A percentile compares a stretch with the other conserved stretches of the same genome.
Evolutionary conservation across 1,140 invertebrate genomes (phyloP).

Genomic region (Cryptotermes secundus): DNA sequence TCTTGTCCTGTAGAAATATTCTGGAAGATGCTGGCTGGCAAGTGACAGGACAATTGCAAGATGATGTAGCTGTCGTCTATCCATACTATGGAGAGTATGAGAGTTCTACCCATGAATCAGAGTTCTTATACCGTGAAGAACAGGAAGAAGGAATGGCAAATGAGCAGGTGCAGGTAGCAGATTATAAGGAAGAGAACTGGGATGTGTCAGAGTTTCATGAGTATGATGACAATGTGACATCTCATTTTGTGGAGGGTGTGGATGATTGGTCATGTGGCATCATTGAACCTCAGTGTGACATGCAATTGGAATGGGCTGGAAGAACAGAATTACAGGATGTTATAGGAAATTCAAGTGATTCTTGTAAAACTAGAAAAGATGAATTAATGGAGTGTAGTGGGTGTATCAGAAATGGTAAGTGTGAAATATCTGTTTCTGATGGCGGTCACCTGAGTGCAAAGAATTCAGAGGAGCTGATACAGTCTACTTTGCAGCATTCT

Average conservation of each 20-base stretch:
- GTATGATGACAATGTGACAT: too few species aligned
- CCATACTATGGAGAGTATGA: not conserved
- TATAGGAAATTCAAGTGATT: too few species aligned
- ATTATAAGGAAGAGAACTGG: not conserved
- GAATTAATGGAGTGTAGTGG: too few species aligned
- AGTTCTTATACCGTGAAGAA: not conserved
- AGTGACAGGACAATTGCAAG: slow-evolving; percentile 35
- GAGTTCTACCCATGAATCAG: not conserved
- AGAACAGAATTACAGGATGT: too few species aligned
- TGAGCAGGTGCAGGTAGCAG: not conserved
- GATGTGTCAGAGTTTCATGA: not conserved
- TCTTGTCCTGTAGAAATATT: slow-evolving; percentile 36
- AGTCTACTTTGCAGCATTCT: not conserved
- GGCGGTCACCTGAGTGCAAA: too few species aligned
- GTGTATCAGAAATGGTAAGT: too few species aligned
- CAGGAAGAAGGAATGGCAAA: not conserved
- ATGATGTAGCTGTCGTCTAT: not conserved
- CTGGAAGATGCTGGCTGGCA: slow-evolving; percentile 41
- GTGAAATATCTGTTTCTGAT: too few species aligned
- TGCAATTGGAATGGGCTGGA: too few species aligned
- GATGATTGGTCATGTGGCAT: too few species aligned
- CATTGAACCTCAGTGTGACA: too few species aligned
- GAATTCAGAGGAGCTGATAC: not conserved
- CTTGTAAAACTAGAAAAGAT: too few species aligned
- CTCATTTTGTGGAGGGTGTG: too few species aligned